Conservation (phyloP, 2,797 vertebrate species). For the Cichlasoma orientale region DNA sequence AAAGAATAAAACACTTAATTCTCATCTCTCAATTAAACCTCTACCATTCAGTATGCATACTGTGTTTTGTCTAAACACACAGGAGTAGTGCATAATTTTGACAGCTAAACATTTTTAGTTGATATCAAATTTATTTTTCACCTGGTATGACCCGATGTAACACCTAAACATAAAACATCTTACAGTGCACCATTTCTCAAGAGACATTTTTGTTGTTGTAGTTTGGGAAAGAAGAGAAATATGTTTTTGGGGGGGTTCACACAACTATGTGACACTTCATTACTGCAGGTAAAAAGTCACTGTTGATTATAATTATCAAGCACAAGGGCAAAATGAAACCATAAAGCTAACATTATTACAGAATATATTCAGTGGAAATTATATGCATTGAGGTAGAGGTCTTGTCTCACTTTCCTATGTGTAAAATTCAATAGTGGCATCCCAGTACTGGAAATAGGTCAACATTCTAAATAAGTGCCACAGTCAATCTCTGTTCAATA, state of each 20-base stretch:
- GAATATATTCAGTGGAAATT: background rate
- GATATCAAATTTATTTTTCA: background rate
- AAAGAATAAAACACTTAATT: background rate
- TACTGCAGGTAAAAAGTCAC: background rate
- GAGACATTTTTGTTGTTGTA: background rate
- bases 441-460: background rate
- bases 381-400: background rate
- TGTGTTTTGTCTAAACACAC: background rate
- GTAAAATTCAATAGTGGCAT: slow-evolving; percentile 3
- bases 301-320: background rate
- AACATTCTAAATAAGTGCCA: slow-evolving; percentile 21
- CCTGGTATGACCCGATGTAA: background rate
- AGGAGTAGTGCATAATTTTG: background rate
- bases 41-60: background rate
- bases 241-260: background rate
- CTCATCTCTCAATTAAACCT: too few relatives aligned
- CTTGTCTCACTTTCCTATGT: background rate
- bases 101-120: background rate
- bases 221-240: background rate
- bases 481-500: slow-evolving; percentile 23
- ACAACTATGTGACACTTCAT: background rate
- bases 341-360: background rate
- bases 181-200: background rate
- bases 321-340: background rate
- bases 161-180: background rate